These are phyloP conservation scores for Hippopotamyrus pictus DNA, from an alignment of 2,797 vertebrate species.

Conservation along the genomic window DNA sequence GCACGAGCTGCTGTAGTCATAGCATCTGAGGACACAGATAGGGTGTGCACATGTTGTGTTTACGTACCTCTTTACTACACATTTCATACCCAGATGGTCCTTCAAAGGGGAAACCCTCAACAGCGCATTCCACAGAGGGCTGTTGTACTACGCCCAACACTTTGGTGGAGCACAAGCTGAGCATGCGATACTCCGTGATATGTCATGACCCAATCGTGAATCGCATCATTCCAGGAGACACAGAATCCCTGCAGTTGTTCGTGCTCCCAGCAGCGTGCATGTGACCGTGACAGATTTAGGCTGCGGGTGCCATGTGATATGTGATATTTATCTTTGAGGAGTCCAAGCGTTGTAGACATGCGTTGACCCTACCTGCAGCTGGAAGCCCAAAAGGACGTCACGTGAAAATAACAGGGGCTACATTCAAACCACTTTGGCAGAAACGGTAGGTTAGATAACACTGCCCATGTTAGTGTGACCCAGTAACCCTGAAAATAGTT, in stretches of 20 bases:
- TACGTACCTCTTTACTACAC: background rate
- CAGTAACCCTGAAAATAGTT: conserved; percentile 24
- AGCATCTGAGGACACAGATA: background rate
- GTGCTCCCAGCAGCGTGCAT: conserved; percentile 28
- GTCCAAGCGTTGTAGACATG: background rate
- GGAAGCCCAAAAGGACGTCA: background rate
- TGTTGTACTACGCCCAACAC: background rate
- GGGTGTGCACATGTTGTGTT: background rate
- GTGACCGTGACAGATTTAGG: conserved; percentile 33
- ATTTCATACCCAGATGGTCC: background rate
- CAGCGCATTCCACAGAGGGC: background rate
- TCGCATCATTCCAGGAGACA: background rate
- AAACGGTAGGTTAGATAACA: conserved; percentile 18
- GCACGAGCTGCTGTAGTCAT: background rate
- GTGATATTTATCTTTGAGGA: conserved; percentile 32
- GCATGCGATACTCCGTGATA: background rate
- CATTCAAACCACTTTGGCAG: conserved; percentile 3
- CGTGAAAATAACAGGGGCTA: background rate
- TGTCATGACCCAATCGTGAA: conserved; percentile 15
- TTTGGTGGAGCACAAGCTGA: conserved; percentile 1
- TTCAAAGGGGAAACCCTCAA: background rate
- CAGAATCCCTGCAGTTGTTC: conserved; percentile 14
- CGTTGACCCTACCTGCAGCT: conserved; percentile 16
- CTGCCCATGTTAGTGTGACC: conserved; percentile 20
- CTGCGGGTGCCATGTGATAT: conserved; percentile 24